A percentile compares a stretch with the other conserved stretches of the same genome.
Evolutionary conservation across 1,140 invertebrate species (phyloP).

Genomic region (Scaptomyza hsui): DNA sequence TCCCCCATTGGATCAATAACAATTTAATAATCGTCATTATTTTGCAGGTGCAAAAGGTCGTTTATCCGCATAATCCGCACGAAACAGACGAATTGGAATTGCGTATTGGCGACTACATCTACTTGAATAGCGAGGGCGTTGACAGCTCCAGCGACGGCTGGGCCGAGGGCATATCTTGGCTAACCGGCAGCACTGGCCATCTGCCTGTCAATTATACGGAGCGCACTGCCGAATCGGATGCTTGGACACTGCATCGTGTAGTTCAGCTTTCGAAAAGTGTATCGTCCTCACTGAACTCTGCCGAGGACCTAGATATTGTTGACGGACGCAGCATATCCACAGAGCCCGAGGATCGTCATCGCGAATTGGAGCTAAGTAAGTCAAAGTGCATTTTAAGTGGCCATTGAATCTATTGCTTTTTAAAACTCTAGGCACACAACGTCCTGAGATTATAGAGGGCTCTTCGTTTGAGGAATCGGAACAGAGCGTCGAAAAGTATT

Average conservation of each 20-base stretch:
- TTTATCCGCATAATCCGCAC: constrained; percentile 90
- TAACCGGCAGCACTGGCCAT: constrained; percentile 91
- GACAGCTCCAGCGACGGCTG: constrained; percentile 91
- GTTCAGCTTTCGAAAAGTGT: constrained; percentile 85
- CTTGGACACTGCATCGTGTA: constrained; percentile 93
- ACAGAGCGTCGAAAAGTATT: constrained; percentile 78
- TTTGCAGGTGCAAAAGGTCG: constrained; percentile 90
- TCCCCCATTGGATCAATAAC: background rate
- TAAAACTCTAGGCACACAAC: constrained; percentile 36
- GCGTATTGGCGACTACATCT: constrained; percentile 93
- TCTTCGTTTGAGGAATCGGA: constrained; percentile 80
- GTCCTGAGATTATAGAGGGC: constrained; percentile 73
- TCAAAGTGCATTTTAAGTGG: background rate
- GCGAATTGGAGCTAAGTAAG: constrained; percentile 59
- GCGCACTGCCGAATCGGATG: constrained; percentile 93
- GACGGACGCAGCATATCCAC: constrained; percentile 84
- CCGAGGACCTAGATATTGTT: constrained; percentile 84
- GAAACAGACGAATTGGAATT: constrained; percentile 94
- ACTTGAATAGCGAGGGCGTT: constrained; percentile 90
- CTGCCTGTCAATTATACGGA: constrained; percentile 93
- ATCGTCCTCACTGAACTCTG: constrained; percentile 84
- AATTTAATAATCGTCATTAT: background rate
- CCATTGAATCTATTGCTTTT: background rate
- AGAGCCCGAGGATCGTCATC: constrained; percentile 70
- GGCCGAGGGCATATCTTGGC: constrained; percentile 94